These are phyloP conservation scores for Ctenopoma kingsleyae DNA, from an alignment of 2,797 vertebrate species.

Conservation along the genomic window DNA sequence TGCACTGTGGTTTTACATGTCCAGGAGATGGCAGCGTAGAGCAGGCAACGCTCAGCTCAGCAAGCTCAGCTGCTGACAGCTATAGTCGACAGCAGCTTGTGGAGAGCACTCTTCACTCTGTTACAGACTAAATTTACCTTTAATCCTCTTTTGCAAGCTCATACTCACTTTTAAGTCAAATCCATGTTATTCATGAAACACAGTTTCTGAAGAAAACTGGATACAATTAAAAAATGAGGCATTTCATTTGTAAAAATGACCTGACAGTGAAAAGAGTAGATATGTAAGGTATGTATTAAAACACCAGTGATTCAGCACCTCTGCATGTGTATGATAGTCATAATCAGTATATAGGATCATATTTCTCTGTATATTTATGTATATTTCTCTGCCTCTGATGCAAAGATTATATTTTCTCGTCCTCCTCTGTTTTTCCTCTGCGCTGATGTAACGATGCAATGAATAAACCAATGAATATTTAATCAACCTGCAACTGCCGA, in stretches of 20 bases:
- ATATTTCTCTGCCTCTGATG: not conserved
- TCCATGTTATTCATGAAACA: not conserved
- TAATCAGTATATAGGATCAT: too few species aligned
- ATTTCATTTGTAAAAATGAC: not conserved
- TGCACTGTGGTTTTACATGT: not conserved
- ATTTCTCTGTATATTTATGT: not conserved
- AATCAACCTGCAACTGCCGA: slow-evolving; percentile 35
- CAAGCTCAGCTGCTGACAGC: not conserved
- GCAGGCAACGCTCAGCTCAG: not conserved
- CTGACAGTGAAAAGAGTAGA: not conserved
- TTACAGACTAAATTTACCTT: not conserved
- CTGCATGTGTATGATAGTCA: not conserved
- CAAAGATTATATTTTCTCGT: slow-evolving; percentile 32
- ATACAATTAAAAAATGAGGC: not conserved
- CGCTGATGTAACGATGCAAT: slow-evolving; percentile 49
- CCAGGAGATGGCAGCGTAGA: slow-evolving; percentile 55
- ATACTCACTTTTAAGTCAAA: not conserved
- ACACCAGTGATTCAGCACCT: slow-evolving; percentile 11
- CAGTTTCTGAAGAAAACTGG: not conserved
- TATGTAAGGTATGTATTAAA: not conserved
- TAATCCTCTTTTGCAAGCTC: not conserved
- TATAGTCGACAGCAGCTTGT: slow-evolving; percentile 1
- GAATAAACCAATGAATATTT: slow-evolving; percentile 63
- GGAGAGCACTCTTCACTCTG: slow-evolving; percentile 10
- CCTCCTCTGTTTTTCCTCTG: slow-evolving; percentile 14